These are phyloP conservation scores for Austrofundulus limnaeus DNA, from an alignment of 2,113 vertebrate genomes.

Conservation along the genomic window DNA sequence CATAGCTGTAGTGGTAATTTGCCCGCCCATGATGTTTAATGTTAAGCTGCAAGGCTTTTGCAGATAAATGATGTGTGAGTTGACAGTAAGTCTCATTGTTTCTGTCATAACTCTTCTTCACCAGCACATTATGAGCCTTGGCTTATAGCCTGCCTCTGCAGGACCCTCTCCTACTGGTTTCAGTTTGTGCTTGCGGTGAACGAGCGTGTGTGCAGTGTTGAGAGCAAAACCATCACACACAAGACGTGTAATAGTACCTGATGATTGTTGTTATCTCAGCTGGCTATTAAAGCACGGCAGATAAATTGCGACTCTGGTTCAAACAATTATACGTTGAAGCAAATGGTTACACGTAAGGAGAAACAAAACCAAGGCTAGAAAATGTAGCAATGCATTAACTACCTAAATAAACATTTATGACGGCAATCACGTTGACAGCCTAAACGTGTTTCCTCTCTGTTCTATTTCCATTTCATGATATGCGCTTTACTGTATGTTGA, in stretches of 20 bases:
- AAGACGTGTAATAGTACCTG: background rate
- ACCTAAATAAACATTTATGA: constrained; percentile 21
- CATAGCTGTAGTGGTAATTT: constrained; percentile 6
- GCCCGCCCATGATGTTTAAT: constrained; percentile 24
- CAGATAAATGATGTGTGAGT: constrained; percentile 52
- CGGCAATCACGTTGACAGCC: constrained; percentile 2
- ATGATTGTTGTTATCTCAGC: background rate
- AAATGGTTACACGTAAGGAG: background rate
- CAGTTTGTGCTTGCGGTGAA: background rate
- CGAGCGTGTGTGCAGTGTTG: background rate
- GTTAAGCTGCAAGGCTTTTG: constrained; percentile 30
- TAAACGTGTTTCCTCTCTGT: constrained; percentile 17
- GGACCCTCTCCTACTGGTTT: constrained; percentile 9
- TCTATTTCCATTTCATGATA: constrained; percentile 15
- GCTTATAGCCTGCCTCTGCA: constrained; percentile 41
- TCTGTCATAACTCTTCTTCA: constrained; percentile 47
- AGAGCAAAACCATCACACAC: background rate
- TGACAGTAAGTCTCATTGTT: constrained; percentile 45
- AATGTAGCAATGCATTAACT: background rate
- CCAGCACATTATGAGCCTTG: constrained; percentile 40
- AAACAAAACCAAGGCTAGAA: background rate
- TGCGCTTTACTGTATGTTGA: constrained; percentile 10
- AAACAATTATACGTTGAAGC: constrained; percentile 5
- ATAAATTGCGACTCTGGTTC: background rate
- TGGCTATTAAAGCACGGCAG: constrained; percentile 9